Evolutionary conservation across 2,797 vertebrate genomes (phyloP).

Genomic region (Chaetodon trifasciatus): DNA sequence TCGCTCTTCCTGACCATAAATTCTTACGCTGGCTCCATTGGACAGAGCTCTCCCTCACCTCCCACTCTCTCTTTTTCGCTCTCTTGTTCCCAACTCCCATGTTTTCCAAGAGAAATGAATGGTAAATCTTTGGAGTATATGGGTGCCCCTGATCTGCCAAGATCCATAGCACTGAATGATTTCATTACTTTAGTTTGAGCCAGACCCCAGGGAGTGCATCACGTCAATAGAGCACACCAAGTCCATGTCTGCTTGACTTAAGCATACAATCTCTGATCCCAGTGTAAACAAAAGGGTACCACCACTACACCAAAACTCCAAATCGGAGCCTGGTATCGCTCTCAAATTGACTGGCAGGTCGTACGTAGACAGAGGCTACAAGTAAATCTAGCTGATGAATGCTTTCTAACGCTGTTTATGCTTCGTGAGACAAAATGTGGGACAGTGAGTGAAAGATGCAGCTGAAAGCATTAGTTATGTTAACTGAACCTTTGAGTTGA

Average conservation of each 20-base stretch:
- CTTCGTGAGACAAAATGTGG: not conserved
- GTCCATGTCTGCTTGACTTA: constrained; percentile 47
- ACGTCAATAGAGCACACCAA: constrained; percentile 53
- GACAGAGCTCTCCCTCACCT: constrained; percentile 75
- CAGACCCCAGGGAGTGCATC: constrained; percentile 50
- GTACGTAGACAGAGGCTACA: not conserved
- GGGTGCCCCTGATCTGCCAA: constrained; percentile 66
- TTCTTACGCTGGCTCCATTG: constrained; percentile 80
- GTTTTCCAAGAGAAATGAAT: constrained; percentile 72
- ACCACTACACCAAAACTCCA: constrained; percentile 3
- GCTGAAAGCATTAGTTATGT: not conserved
- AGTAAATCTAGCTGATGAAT: not conserved
- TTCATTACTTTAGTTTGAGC: constrained; percentile 72
- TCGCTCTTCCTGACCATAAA: constrained; percentile 86
- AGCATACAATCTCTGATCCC: constrained; percentile 43
- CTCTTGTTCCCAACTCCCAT: constrained; percentile 55
- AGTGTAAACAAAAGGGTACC: constrained; percentile 44
- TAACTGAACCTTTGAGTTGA: not conserved
- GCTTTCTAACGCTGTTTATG: not conserved
- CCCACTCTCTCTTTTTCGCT: constrained; percentile 67
- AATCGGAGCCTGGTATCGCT: constrained; percentile 22
- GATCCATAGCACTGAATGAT: constrained; percentile 71
- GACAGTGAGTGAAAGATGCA: not conserved
- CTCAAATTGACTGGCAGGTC: constrained; percentile 3
- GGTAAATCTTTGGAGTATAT: constrained; percentile 70